Percentiles rank a stretch among this genome's conserved stretches.
Evolutionary conservation across 64 coral and sea anemone genomes (phyloP).

Genomic region (Stichodactyla helianthus): DNA sequence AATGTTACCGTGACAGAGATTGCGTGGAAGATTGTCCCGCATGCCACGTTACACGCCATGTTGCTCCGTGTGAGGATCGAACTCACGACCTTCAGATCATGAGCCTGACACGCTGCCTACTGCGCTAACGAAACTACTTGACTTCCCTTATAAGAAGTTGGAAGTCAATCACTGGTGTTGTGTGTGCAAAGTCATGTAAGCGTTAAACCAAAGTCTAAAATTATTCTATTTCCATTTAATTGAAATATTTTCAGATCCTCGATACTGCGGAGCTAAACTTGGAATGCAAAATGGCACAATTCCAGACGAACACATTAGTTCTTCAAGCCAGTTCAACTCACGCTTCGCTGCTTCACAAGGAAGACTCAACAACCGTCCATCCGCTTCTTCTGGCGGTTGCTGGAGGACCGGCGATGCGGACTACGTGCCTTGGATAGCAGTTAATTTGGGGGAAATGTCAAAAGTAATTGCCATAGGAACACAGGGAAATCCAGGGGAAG

Average conservation of each 20-base stretch:
- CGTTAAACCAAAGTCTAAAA: no score
- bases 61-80: constrained; percentile 50
- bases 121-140: constrained; percentile 49
- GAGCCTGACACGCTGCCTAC: constrained; percentile 79
- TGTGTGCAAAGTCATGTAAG: no score
- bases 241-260: not conserved
- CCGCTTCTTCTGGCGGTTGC: not conserved
- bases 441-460: not conserved
- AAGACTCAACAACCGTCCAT: not conserved
- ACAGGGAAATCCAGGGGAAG: not conserved
- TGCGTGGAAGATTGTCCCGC: no score
- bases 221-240: not conserved
- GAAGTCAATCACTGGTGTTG: no score
- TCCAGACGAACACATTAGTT: not conserved
- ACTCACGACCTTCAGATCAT: constrained; percentile 67
- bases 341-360: not conserved
- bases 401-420: not conserved
- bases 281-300: constrained; percentile 20
- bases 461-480: not conserved
- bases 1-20: no score
- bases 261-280: not conserved
- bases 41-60: no score
- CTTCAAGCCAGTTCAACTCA: not conserved
- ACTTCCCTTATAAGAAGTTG: no score
- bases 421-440: not conserved